These are phyloP conservation scores for Oryzaephilus surinamensis DNA, from an alignment of 1,140 invertebrate genomes.

Conservation along the genomic window DNA sequence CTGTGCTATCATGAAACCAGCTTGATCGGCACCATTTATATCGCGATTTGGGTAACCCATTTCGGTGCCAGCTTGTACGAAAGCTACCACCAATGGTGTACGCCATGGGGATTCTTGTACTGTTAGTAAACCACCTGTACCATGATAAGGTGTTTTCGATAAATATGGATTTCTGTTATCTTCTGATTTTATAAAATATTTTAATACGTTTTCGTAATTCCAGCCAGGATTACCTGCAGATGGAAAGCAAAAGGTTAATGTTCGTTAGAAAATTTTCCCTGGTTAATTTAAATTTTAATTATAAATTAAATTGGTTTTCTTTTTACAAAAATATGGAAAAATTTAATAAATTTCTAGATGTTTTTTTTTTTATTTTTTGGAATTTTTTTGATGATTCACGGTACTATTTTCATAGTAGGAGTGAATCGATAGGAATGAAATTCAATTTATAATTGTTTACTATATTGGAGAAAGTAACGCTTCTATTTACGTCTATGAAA, in stretches of 20 bases:
- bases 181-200: slow-evolving; percentile 86
- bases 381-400: too few species aligned
- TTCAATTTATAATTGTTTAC: too few species aligned
- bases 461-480: too few species aligned
- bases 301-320: too few species aligned
- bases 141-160: slow-evolving; percentile 57
- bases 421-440: too few species aligned
- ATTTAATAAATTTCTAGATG: too few species aligned
- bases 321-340: too few species aligned
- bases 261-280: too few species aligned
- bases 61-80: slow-evolving; percentile 76
- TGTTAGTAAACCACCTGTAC: slow-evolving; percentile 63
- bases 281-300: too few species aligned
- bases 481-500: too few species aligned
- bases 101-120: slow-evolving; percentile 78
- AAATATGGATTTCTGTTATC: slow-evolving; percentile 79
- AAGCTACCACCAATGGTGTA: slow-evolving; percentile 66
- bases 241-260: not conserved
- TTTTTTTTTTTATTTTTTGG: too few species aligned
- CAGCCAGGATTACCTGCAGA: slow-evolving; percentile 60
- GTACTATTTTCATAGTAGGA: too few species aligned
- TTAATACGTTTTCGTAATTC: slow-evolving; percentile 77
- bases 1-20: slow-evolving; percentile 81
- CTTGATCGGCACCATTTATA: slow-evolving; percentile 73
- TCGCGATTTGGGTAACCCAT: slow-evolving; percentile 80